phyloP scores from a whole-genome alignment of 2,113 vertebrate species.

The Mirounga angustirostris region DNA sequence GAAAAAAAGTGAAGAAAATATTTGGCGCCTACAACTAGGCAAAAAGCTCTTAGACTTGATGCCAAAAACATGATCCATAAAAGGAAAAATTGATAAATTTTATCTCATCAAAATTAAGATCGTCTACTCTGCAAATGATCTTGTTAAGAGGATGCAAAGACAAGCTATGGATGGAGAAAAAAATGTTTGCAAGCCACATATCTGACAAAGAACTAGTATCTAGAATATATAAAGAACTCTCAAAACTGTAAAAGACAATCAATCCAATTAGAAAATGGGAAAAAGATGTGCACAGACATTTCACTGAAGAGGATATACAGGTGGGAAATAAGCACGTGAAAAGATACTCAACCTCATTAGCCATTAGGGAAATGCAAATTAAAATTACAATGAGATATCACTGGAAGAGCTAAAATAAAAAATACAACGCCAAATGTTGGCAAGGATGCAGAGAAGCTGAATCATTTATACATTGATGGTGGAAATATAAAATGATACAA shows the following conservation, averaged over 20 bases:
- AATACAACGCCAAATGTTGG: too few species aligned
- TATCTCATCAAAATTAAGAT: slow-evolving; percentile 29
- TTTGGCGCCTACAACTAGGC: neutral
- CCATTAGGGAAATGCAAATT: too few species aligned
- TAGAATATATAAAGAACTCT: slow-evolving; percentile 21
- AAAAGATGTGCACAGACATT: neutral
- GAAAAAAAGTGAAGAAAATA: neutral
- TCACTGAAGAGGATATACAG: too few species aligned
- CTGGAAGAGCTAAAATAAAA: too few species aligned
- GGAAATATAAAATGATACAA: neutral
- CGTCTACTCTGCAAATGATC: neutral
- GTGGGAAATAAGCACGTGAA: too few species aligned
- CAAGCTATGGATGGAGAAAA: neutral
- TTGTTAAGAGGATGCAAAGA: slow-evolving; percentile 6
- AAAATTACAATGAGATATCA: too few species aligned
- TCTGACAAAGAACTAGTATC: neutral
- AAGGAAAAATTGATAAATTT: slow-evolving; percentile 5
- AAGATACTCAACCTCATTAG: too few species aligned
- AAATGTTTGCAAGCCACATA: neutral
- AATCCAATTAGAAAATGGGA: neutral
- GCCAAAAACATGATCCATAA: neutral
- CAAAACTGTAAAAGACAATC: neutral
- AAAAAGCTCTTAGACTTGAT: neutral
- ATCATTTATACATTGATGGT: too few species aligned
- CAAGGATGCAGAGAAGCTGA: too few species aligned